A percentile compares a stretch with the other conserved stretches of the same genome.
These are phyloP conservation scores for Malacosoma neustria DNA, from an alignment of 2,888 invertebrate species.

Conservation along the genomic window DNA sequence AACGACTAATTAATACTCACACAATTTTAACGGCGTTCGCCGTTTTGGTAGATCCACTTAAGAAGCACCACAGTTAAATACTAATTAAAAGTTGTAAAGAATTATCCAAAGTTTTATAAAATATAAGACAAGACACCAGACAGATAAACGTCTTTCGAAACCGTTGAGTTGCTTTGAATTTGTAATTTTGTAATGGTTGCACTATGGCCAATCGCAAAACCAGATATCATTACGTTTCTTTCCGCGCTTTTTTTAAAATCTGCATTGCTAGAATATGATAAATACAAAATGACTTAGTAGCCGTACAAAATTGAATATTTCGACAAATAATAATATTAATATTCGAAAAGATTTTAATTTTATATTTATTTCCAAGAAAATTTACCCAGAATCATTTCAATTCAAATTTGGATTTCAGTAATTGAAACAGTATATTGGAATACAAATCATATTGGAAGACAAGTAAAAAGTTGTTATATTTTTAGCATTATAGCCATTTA, in stretches of 20 bases:
- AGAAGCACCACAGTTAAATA: slow-evolving; percentile 30
- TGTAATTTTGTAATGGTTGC: slow-evolving; percentile 10
- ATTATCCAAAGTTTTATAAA: slow-evolving; percentile 34
- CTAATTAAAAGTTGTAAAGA: slow-evolving; percentile 29
- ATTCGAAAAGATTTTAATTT: too few relatives aligned
- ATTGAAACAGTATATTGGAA: too few relatives aligned
- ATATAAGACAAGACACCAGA: slow-evolving; percentile 55
- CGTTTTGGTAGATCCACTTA: slow-evolving; percentile 39
- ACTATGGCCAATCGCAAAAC: slow-evolving; percentile 34
- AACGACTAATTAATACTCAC: slow-evolving; percentile 39
- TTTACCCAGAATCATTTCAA: too few relatives aligned
- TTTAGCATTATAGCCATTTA: too few relatives aligned
- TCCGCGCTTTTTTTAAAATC: slow-evolving; percentile 11
- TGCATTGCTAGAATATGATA: too few relatives aligned
- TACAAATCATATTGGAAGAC: too few relatives aligned
- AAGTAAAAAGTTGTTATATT: too few relatives aligned
- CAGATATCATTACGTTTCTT: slow-evolving; percentile 23
- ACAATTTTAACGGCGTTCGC: slow-evolving; percentile 46
- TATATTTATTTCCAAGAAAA: too few relatives aligned
- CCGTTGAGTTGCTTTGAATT: slow-evolving; percentile 55
- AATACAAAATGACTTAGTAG: too few relatives aligned
- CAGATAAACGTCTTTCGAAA: slow-evolving; percentile 56
- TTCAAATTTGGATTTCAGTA: too few relatives aligned
- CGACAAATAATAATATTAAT: too few relatives aligned
- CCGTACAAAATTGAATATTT: too few relatives aligned